phyloP scores from a whole-genome alignment of 37 sponge, comb jelly and placozoan genomes.

The Oscarella lobularis region DNA sequence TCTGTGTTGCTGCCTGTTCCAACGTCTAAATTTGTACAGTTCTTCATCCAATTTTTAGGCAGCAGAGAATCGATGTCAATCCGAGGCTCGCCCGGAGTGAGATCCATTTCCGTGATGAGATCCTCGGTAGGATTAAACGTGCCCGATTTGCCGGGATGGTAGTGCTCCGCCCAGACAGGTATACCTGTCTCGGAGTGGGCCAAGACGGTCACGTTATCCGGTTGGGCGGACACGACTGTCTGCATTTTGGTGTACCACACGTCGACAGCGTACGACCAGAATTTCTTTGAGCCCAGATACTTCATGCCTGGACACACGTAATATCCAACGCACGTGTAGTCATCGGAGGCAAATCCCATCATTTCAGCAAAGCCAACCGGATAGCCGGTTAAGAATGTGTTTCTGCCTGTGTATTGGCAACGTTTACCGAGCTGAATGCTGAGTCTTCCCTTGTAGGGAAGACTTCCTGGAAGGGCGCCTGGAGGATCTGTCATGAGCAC shows the following conservation, averaged over 20 bases:
- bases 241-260: background rate
- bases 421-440: no score
- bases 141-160: background rate
- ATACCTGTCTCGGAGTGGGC: background rate
- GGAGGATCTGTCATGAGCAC: no score
- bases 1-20: background rate
- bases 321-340: background rate
- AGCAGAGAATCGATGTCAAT: background rate
- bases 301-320: background rate
- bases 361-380: no score
- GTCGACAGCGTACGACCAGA: no score
- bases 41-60: background rate
- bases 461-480: no score
- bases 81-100: background rate
- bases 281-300: no score
- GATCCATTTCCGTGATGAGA: background rate
- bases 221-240: background rate
- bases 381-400: no score
- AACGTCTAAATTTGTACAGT: background rate
- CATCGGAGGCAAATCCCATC: no score
- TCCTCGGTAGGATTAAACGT: background rate
- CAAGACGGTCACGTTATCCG: background rate
- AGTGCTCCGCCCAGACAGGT: background rate
- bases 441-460: no score
- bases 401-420: no score